These are phyloP conservation scores for Atopsyche davidsoni DNA, from an alignment of 1,140 invertebrate species.

Conservation along the genomic window DNA sequence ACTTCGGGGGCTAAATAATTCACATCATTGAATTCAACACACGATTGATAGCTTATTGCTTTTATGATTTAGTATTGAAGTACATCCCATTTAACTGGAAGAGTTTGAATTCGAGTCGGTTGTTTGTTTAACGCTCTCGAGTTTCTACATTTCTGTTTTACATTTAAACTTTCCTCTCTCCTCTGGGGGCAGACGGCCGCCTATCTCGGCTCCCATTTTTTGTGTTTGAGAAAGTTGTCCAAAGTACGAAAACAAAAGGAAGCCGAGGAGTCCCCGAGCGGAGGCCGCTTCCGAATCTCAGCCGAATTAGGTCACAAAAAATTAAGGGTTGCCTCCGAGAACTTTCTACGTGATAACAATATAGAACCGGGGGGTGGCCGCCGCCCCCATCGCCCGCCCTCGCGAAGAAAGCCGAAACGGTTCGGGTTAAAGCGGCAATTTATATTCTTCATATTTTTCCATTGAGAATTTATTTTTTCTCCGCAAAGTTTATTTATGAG, in stretches of 20 bases:
- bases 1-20: too few relatives aligned
- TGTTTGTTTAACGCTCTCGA: too few relatives aligned
- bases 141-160: too few relatives aligned
- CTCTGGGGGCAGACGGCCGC: too few relatives aligned
- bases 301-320: constrained; percentile 30
- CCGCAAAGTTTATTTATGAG: constrained; percentile 23
- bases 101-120: too few relatives aligned
- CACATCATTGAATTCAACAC: too few relatives aligned
- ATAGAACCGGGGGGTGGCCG: constrained; percentile 23
- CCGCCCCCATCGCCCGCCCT: constrained; percentile 9
- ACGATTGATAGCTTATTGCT: too few relatives aligned
- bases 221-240: not conserved
- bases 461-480: constrained; percentile 28
- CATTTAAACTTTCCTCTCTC: too few relatives aligned
- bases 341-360: constrained; percentile 32
- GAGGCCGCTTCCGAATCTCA: constrained; percentile 21
- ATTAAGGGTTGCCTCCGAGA: constrained; percentile 27
- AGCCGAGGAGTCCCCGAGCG: constrained; percentile 6
- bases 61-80: too few relatives aligned
- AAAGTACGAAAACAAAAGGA: too few relatives aligned
- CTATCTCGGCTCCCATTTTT: not conserved
- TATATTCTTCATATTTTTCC: constrained; percentile 32
- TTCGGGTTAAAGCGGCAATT: constrained; percentile 30
- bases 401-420: constrained; percentile 17
- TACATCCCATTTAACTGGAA: too few relatives aligned